Base-by-base conservation (phyloP, 2,888 invertebrate species). In the Zelleria hepariella region DNA sequence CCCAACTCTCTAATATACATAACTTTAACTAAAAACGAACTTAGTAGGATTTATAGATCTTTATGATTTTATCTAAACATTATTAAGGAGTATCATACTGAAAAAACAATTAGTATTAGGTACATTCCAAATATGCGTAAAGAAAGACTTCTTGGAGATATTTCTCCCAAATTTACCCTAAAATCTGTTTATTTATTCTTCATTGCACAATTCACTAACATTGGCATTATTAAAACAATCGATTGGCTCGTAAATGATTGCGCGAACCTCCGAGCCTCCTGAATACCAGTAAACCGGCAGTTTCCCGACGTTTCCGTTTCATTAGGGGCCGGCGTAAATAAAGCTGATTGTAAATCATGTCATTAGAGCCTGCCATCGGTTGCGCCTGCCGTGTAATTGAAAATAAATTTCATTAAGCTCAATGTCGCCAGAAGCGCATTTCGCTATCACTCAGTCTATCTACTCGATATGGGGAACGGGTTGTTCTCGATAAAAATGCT, bases 391-490 rank as follows among this genome's bases (percentile, higher is more conserved):
- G 20, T 75, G 73, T 80, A 81, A 82, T 82, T 82, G 77, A 74
- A 82, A 81, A 80, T 82, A 80, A 82, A 80, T 80, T 74, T 74
- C 73, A 79, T 82, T 80, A 78, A 70, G 58, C 42, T 47, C 52
- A 55, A 48, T n/a, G 23, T 15, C 24, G 57, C 59, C 47, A 27
- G 20, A 42, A 52, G 27, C 56, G 52, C 49, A 20, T 49, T 42
- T 15, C 32, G 32, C 32, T 42, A 42, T 42, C 32, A 42, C 32
- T 15, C 32, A 2, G 32, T 42, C 32, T 42, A 42, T 42, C 32
- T 42, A 42, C 32, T 42, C 15, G 32, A 15, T 42, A 42, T 15
- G 32, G 32, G 51, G 8, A 51, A 8, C 51, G 51, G 51, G 21
- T 51, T 51, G 51, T 7, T 21, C 51, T 51, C 51, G 51, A 51